Evolutionary conservation across 2,797 vertebrate species (phyloP).

Genomic region (Denticeps clupeoides): DNA sequence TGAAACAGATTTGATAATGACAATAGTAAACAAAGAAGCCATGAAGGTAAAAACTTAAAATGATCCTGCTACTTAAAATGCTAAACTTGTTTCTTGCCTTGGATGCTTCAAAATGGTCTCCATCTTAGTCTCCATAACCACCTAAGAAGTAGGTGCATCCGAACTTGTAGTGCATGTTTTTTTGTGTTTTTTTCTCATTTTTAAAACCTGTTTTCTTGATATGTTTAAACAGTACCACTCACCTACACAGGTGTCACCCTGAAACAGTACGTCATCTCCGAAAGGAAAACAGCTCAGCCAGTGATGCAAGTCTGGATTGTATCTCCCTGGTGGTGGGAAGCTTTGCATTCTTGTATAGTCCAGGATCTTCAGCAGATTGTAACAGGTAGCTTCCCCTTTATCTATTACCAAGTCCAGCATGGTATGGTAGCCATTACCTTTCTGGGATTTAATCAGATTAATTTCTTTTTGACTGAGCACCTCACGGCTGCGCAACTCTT

Average conservation of each 20-base stretch:
- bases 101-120: too few relatives aligned
- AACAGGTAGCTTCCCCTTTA: conserved; percentile 17
- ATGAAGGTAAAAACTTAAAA: too few relatives aligned
- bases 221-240: too few relatives aligned
- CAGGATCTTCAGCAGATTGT: conserved; percentile 15
- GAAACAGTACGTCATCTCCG: conserved; percentile 11
- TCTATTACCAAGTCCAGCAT: conserved; percentile 7
- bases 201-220: too few relatives aligned
- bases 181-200: too few relatives aligned
- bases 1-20: too few relatives aligned
- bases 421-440: neutral
- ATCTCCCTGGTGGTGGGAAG: conserved; percentile 9
- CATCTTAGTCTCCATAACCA: too few relatives aligned
- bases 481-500: neutral
- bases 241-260: conserved; percentile 10
- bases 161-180: too few relatives aligned
- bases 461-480: conserved; percentile 7
- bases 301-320: conserved; percentile 19
- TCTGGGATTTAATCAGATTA: neutral
- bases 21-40: too few relatives aligned
- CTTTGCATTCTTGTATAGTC: conserved; percentile 18
- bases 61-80: too few relatives aligned
- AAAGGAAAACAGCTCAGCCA: conserved; percentile 30
- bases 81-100: too few relatives aligned
- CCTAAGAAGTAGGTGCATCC: too few relatives aligned